Evolutionary conservation across 2,888 invertebrate genomes (phyloP).

Genomic region (Patella ulyssiponensis): DNA sequence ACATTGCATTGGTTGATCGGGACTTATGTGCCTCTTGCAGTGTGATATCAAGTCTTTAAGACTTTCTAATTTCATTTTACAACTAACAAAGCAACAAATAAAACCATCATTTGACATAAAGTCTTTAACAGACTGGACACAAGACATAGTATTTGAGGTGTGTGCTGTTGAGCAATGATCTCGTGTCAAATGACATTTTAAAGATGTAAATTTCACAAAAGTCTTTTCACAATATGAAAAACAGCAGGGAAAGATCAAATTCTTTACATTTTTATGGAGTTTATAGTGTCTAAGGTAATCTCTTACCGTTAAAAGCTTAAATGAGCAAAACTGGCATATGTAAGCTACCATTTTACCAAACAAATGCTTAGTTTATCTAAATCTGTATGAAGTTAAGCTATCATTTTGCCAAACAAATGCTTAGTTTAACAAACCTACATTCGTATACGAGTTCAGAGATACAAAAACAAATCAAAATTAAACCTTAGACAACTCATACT

Average conservation of each 20-base stretch:
- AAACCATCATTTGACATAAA: background rate
- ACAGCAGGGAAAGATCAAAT: background rate
- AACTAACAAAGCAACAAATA: background rate
- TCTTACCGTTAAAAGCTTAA: background rate
- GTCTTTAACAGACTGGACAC: background rate
- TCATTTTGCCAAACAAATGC: too few relatives aligned
- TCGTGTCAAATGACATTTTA: background rate
- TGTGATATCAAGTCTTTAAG: background rate
- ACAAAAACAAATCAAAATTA: too few relatives aligned
- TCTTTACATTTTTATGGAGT: background rate
- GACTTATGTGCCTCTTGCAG: background rate
- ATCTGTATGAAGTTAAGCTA: too few relatives aligned
- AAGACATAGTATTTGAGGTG: background rate
- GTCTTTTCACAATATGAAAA: background rate
- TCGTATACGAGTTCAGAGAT: too few relatives aligned
- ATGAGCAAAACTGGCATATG: background rate
- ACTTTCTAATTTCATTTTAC: background rate
- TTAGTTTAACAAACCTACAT: too few relatives aligned
- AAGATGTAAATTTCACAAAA: too few relatives aligned
- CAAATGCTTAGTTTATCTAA: too few relatives aligned
- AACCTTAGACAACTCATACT: too few relatives aligned
- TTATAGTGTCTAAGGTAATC: constrained; percentile 3
- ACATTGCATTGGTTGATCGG: background rate
- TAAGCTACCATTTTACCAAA: background rate
- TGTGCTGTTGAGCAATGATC: background rate